Evolutionary conservation across 2,113 vertebrate species (phyloP).

Genomic region (Ornithorhynchus anatinus): DNA sequence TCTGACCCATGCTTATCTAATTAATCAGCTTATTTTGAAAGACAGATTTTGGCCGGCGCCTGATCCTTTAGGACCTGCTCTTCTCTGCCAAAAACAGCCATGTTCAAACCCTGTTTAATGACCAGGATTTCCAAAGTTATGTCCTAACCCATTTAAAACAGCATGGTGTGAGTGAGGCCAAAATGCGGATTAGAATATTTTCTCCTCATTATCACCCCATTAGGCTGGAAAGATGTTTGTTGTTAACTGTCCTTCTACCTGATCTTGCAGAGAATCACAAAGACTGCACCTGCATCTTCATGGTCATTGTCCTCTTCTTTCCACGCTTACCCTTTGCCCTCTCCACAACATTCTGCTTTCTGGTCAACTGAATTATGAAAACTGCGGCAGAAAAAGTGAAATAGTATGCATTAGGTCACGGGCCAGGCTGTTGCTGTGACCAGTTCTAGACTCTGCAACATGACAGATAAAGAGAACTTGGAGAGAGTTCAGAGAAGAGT

Average conservation of each 20-base stretch:
- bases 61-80: slow-evolving; percentile 38
- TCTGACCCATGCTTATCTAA: slow-evolving; percentile 22
- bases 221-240: slow-evolving; percentile 43
- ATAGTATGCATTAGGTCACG: too few relatives aligned
- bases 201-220: slow-evolving; percentile 52
- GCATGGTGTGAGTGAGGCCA: slow-evolving; percentile 45
- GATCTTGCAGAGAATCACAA: slow-evolving; percentile 13
- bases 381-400: too few relatives aligned
- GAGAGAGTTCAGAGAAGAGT: too few relatives aligned
- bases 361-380: too few relatives aligned
- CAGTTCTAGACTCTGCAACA: too few relatives aligned
- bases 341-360: too few relatives aligned
- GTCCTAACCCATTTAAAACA: slow-evolving; percentile 41
- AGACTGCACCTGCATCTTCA: too few relatives aligned
- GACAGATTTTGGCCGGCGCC: slow-evolving; percentile 19
- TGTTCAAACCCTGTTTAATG: slow-evolving; percentile 39
- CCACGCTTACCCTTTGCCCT: too few relatives aligned
- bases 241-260: slow-evolving; percentile 39
- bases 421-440: too few relatives aligned
- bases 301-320: too few relatives aligned
- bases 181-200: slow-evolving; percentile 54
- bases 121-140: slow-evolving; percentile 46
- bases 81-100: slow-evolving; percentile 42
- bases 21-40: slow-evolving; percentile 48
- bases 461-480: too few relatives aligned